Evolutionary conservation across 2,888 invertebrate genomes (phyloP).

Genomic region (Parnassius smintheus): DNA sequence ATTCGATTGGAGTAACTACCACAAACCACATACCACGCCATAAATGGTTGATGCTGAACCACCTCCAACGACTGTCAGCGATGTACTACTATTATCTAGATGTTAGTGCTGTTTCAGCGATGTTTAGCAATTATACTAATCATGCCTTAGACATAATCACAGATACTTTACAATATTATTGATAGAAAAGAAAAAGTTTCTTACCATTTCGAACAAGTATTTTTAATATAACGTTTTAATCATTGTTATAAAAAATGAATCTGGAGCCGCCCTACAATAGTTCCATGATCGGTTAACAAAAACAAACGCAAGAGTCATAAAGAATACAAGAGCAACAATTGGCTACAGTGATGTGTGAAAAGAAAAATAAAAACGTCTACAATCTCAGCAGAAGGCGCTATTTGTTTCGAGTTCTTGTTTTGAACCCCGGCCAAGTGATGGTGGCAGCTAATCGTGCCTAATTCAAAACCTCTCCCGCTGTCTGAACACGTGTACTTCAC

Average conservation of each 20-base stretch:
- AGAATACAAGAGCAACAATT: constrained; percentile 54
- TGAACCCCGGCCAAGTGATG: constrained; percentile 59
- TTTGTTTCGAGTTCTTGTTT: constrained; percentile 54
- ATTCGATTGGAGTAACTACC: no score
- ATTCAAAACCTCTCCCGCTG: constrained; percentile 40
- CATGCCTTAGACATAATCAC: no score
- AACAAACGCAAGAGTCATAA: constrained; percentile 39
- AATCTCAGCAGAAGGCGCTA: constrained; percentile 41
- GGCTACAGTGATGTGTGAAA: constrained; percentile 49
- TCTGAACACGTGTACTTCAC: constrained; percentile 28
- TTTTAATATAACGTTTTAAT: constrained; percentile 4
- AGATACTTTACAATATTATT: no score
- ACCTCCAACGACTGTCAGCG: no score
- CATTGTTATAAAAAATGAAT: constrained; percentile 18
- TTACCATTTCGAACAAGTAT: neutral
- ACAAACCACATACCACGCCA: no score
- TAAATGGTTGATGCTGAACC: no score
- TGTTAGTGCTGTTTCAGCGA: no score
- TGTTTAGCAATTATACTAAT: no score
- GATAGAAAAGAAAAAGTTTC: constrained; percentile 1
- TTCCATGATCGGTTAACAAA: constrained; percentile 23
- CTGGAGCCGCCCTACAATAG: constrained; percentile 8
- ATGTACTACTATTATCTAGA: no score
- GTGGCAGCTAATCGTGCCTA: constrained; percentile 51
- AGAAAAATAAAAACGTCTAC: constrained; percentile 48